phyloP scores from a whole-genome alignment of 2,888 invertebrate genomes.

The Philhelius pedissequus region DNA sequence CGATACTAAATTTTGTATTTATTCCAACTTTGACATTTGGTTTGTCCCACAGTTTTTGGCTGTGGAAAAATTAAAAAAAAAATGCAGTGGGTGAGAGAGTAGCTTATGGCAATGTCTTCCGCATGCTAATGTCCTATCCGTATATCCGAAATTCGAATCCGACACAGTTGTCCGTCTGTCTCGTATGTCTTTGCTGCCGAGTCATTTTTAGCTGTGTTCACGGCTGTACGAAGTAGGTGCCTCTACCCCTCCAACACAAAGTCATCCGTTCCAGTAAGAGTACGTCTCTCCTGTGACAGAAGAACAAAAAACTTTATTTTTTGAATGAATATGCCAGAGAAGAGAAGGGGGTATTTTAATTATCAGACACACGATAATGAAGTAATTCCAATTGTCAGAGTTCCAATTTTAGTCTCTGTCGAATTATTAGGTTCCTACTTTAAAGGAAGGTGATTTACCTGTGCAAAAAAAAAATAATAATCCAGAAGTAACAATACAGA shows the following conservation, averaged over 20 bases:
- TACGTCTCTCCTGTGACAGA: slow-evolving; percentile 23
- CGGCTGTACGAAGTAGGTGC: not conserved
- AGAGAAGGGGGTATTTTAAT: slow-evolving; percentile 44
- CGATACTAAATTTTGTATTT: not conserved
- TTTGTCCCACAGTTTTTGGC: not conserved
- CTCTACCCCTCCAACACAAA: no score
- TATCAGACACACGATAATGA: slow-evolving; percentile 56
- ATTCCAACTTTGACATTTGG: not conserved
- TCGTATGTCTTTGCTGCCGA: not conserved
- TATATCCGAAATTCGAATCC: slow-evolving; percentile 17
- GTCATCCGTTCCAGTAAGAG: slow-evolving; percentile 20
- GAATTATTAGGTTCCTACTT: slow-evolving; percentile 9
- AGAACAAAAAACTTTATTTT: not conserved
- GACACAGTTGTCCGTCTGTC: slow-evolving; percentile 36
- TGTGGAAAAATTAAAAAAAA: not conserved
- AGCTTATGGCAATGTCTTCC: slow-evolving; percentile 31
- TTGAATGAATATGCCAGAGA: not conserved
- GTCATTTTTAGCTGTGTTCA: slow-evolving; percentile 28
- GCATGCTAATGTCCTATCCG: slow-evolving; percentile 61
- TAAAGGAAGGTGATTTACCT: slow-evolving; percentile 4
- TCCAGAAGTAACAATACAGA: not conserved
- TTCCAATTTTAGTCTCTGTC: slow-evolving; percentile 46
- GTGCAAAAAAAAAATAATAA: slow-evolving; percentile 1
- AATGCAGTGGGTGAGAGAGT: slow-evolving; percentile 32
- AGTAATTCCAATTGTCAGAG: slow-evolving; percentile 66